Conservation (phyloP, 1,140 invertebrate species). For the Calycopis cecrops region DNA sequence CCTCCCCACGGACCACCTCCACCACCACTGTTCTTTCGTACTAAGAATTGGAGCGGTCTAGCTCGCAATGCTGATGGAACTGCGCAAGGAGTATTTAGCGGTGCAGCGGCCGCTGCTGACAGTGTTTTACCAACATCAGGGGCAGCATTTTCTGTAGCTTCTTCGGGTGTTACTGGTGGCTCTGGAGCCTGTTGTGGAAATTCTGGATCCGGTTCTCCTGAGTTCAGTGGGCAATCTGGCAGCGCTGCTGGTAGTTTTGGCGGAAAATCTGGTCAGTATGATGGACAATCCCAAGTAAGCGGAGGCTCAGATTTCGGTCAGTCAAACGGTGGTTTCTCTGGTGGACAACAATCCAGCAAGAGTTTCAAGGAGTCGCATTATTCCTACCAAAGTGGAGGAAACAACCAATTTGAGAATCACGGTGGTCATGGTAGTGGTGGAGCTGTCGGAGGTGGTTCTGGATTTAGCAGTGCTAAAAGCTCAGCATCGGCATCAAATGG, state of each 20-base stretch:
- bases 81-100: slow-evolving; percentile 49
- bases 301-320: slow-evolving; percentile 8
- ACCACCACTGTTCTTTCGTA: slow-evolving; percentile 39
- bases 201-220: neutral
- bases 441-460: slow-evolving; percentile 9
- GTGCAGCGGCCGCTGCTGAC: slow-evolving; percentile 46
- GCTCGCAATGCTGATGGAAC: slow-evolving; percentile 31
- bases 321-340: slow-evolving; percentile 9
- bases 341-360: slow-evolving; percentile 15
- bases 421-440: slow-evolving; percentile 13
- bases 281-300: neutral
- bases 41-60: slow-evolving; percentile 53
- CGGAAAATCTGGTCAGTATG: slow-evolving; percentile 9
- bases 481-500: slow-evolving; percentile 1
- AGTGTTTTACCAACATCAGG: slow-evolving; percentile 29
- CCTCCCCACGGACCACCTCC: slow-evolving; percentile 32
- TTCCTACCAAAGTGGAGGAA: slow-evolving; percentile 19
- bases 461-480: slow-evolving; percentile 8
- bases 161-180: slow-evolving; percentile 22
- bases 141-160: slow-evolving; percentile 49
- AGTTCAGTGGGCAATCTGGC: neutral
- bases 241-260: neutral
- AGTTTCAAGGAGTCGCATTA: slow-evolving; percentile 24
- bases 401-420: slow-evolving; percentile 11
- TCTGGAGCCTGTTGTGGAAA: slow-evolving; percentile 1